These are phyloP conservation scores for Diaperis boleti DNA, from an alignment of 2,888 invertebrate genomes.

Conservation along the genomic window DNA sequence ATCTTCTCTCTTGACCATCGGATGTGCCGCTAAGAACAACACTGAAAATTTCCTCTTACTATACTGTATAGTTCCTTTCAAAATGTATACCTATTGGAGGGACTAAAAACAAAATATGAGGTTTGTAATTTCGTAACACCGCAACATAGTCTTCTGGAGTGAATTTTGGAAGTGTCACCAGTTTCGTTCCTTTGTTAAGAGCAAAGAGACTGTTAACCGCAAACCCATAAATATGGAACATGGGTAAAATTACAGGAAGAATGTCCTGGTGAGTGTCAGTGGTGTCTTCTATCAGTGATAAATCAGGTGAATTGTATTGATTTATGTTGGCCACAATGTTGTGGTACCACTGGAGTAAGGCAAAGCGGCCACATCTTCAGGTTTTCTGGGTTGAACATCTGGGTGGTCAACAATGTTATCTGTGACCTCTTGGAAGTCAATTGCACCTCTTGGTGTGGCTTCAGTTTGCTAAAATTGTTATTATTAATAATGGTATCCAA, in stretches of 20 bases:
- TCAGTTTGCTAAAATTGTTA: slow-evolving; percentile 45
- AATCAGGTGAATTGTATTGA: slow-evolving; percentile 46
- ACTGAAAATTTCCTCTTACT: slow-evolving; percentile 31
- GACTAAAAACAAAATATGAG: slow-evolving; percentile 77
- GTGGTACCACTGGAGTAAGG: slow-evolving; percentile 91
- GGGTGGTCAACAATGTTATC: slow-evolving; percentile 65
- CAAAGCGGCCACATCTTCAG: slow-evolving; percentile 74
- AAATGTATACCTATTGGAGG: slow-evolving; percentile 58
- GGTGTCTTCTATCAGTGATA: slow-evolving; percentile 29
- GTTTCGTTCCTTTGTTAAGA: slow-evolving; percentile 72
- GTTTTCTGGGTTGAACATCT: slow-evolving; percentile 64
- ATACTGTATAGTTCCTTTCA: no score
- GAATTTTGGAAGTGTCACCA: slow-evolving; percentile 81
- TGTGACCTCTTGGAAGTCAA: slow-evolving; percentile 71
- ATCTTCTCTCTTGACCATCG: slow-evolving; percentile 71
- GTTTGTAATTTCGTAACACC: slow-evolving; percentile 74
- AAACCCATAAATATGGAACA: slow-evolving; percentile 87
- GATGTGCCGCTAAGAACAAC: slow-evolving; percentile 65
- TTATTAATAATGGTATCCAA: no score
- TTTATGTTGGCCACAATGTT: slow-evolving; percentile 51
- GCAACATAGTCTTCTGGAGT: slow-evolving; percentile 77
- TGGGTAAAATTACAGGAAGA: slow-evolving; percentile 79
- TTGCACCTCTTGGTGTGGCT: slow-evolving; percentile 66
- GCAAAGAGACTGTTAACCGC: slow-evolving; percentile 72
- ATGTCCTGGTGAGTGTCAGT: slow-evolving; percentile 71